These are phyloP conservation scores for Rynchops niger DNA, from an alignment of 2,113 vertebrate species.

Conservation along the genomic window DNA sequence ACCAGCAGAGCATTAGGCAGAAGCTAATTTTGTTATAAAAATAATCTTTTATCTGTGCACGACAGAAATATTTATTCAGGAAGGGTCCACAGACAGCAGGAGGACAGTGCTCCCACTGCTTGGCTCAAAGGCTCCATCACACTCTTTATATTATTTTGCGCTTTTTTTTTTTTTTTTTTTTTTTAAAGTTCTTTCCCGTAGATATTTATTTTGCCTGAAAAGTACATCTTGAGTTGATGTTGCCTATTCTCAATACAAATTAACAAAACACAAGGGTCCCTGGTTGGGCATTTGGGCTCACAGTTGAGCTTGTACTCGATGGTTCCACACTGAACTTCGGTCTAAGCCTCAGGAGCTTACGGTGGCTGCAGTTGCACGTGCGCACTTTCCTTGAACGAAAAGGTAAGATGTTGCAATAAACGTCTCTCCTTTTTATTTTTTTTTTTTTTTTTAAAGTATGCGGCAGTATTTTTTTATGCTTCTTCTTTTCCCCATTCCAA, in stretches of 20 bases:
- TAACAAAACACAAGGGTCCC: not conserved
- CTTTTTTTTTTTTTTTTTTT: not conserved
- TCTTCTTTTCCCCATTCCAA: slow-evolving; percentile 25
- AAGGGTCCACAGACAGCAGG: slow-evolving; percentile 16
- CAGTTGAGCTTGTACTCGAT: not conserved
- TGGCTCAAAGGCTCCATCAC: slow-evolving; percentile 4
- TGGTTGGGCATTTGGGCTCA: not conserved
- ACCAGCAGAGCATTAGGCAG: not conserved
- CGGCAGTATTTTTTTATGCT: not conserved
- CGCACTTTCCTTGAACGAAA: not conserved
- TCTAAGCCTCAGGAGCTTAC: not conserved
- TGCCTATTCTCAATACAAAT: not conserved
- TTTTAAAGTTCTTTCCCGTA: not conserved
- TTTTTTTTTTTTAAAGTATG: not conserved
- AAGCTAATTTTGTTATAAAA: slow-evolving; percentile 23
- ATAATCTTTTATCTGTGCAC: slow-evolving; percentile 26
- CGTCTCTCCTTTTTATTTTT: not conserved
- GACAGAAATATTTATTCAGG: slow-evolving; percentile 24
- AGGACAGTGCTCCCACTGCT: not conserved
- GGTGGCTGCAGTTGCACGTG: not conserved
- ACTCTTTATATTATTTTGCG: not conserved
- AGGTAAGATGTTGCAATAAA: not conserved
- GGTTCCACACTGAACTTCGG: not conserved
- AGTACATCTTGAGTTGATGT: not conserved
- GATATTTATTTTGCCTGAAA: not conserved